Evolutionary conservation across 2,113 vertebrate genomes (phyloP).

Genomic region (Oncorhynchus gorbuscha): DNA sequence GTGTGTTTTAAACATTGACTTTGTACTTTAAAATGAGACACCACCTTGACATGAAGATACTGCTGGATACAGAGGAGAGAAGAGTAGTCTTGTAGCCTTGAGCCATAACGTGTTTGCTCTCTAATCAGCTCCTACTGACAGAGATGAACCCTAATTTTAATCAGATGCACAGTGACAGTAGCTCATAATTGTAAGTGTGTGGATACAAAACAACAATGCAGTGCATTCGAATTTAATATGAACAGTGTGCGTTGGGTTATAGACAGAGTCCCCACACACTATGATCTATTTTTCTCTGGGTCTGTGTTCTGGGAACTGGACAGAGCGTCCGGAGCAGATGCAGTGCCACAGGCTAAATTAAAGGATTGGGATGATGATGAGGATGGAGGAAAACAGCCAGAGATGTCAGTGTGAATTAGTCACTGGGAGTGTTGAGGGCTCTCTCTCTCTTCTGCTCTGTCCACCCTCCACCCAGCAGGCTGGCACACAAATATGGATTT

Average conservation of each 20-base stretch:
- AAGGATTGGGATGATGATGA: slow-evolving; percentile 14
- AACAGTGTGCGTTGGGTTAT: neutral
- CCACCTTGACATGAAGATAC: neutral
- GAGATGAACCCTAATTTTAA: neutral
- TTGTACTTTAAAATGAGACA: neutral
- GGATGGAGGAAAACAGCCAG: slow-evolving; percentile 22
- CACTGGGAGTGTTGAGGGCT: slow-evolving; percentile 30
- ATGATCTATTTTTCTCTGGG: slow-evolving; percentile 17
- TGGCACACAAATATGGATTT: slow-evolving; percentile 39
- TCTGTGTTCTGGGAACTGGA: neutral
- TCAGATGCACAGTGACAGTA: too few relatives aligned
- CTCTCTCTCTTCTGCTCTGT: neutral
- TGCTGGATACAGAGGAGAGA: neutral
- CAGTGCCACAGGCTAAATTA: slow-evolving; percentile 45
- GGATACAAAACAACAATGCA: too few relatives aligned
- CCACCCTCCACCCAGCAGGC: too few relatives aligned
- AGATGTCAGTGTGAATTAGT: slow-evolving; percentile 51
- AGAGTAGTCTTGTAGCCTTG: neutral
- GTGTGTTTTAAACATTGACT: neutral
- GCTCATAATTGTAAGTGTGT: too few relatives aligned
- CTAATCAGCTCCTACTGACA: neutral
- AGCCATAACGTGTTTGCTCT: neutral
- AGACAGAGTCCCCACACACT: slow-evolving; percentile 2
- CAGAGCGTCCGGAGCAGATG: slow-evolving; percentile 40
- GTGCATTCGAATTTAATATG: too few relatives aligned